Evolutionary conservation across 2,888 invertebrate species (phyloP), one percentile per base, ranked within the genome.

Genomic region (Dioctria linearis): DNA sequence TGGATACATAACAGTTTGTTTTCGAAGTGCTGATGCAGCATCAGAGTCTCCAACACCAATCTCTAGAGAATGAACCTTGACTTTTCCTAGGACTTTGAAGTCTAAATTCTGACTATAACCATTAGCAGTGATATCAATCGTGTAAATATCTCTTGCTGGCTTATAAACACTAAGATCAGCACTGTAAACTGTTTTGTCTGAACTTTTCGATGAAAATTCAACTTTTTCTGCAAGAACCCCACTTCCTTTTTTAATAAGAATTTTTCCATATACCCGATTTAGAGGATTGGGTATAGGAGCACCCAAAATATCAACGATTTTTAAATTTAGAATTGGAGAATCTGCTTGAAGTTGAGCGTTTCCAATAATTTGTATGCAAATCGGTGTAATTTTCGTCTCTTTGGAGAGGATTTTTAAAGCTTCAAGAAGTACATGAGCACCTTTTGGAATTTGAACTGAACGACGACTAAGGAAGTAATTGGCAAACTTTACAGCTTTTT

Each of bases 21-120:
- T 90, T 87, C 94, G 95, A 0, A 96, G 93, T 80, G 95, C 93
- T 40, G 95, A 94, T 3, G 95, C 94, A 82, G 97, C 96, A 88
- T 98, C 98, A 4, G 95, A 93, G 87, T 98, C 98, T 3, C 94
- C 95, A 37, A 98, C 92, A 4, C 97, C 96, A 69, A 98, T 91
- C 88, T 98, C 97, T 69, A 96, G 91, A 79, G 91, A 92, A 84
- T 94, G 93, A 0, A 98, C 91, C 82, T 91, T 91, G 0, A 96
- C 93, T 84, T 94, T 93, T 0, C 95, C 95, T 79, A 96, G 90
- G 25, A 96, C 94, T 81, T 95, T 94, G 40, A 94, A 90, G 76
- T 89, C 90, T 69, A 93, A 87, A 83, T 91, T 93, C 11, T 92
- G 89, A 5, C 92, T 91, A 84, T 91, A 91, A 5, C 90, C 89